Percentiles rank a stretch among this genome's conserved stretches.
Evolutionary conservation across 1,140 invertebrate species (phyloP).

Genomic region (Eriosoma lanigerum): DNA sequence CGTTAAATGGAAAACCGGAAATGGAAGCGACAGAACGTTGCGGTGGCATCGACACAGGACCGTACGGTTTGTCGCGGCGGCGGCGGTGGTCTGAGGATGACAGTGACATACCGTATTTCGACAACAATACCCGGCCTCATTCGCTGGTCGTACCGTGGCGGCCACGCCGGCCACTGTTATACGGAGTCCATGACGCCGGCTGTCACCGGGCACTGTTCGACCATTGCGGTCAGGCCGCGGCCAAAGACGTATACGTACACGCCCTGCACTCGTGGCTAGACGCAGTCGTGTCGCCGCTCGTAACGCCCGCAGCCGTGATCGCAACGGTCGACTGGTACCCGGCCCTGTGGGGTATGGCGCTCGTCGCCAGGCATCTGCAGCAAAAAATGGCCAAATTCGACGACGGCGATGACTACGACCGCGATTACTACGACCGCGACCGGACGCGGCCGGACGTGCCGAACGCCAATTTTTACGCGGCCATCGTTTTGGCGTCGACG

Average conservation of each 20-base stretch:
- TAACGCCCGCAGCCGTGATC: background rate
- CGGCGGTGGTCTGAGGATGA: background rate
- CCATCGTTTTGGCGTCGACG: background rate
- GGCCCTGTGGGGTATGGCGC: background rate
- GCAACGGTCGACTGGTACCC: background rate
- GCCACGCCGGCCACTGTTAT: background rate
- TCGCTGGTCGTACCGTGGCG: conserved; percentile 8
- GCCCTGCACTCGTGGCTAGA: background rate
- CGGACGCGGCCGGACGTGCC: background rate
- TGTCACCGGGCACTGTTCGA: conserved; percentile 20
- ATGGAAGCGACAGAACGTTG: background rate
- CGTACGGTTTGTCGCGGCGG: background rate
- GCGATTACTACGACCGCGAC: background rate
- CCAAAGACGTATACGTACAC: background rate
- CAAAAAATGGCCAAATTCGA: background rate
- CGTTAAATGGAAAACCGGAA: background rate
- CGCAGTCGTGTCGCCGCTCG: background rate
- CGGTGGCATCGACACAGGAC: background rate
- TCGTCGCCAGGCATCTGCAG: background rate
- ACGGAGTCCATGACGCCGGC: background rate
- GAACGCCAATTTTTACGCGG: background rate
- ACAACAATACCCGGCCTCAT: background rate
- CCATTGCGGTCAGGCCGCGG: background rate
- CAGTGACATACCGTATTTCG: background rate
- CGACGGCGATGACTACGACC: too few relatives aligned